These are phyloP conservation scores for Sphyrna mokarran DNA, from an alignment of 2,113 vertebrate species.

Conservation along the genomic window DNA sequence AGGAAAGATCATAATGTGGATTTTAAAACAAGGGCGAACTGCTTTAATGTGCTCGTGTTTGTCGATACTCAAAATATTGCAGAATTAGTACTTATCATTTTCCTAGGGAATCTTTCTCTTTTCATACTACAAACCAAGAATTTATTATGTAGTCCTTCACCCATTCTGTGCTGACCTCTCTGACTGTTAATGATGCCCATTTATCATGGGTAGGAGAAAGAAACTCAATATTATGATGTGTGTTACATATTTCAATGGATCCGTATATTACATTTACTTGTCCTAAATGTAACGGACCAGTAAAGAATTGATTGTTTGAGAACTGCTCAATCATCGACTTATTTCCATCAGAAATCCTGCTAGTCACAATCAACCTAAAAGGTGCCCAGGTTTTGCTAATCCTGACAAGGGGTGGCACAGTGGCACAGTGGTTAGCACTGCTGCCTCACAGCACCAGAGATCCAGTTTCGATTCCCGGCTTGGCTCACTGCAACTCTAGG, in stretches of 20 bases:
- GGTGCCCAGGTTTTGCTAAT: no score
- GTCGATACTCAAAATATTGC: not conserved
- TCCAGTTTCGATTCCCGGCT: no score
- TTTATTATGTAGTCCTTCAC: slow-evolving; percentile 12
- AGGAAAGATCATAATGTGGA: not conserved
- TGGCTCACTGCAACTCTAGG: no score
- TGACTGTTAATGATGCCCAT: not conserved
- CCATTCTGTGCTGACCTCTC: slow-evolving; percentile 19
- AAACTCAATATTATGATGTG: slow-evolving; percentile 23
- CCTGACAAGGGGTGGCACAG: no score
- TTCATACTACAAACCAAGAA: not conserved
- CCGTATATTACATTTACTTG: not conserved
- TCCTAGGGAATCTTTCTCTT: not conserved
- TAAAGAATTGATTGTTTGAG: slow-evolving; percentile 3
- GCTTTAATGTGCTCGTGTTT: not conserved
- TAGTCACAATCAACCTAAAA: no score
- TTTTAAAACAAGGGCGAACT: not conserved
- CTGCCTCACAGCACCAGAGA: no score
- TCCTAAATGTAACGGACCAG: not conserved
- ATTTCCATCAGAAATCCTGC: not conserved
- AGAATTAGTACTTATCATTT: not conserved
- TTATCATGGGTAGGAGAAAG: not conserved
- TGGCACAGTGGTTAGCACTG: no score
- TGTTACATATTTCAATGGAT: slow-evolving; percentile 18
- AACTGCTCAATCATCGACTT: not conserved